These are phyloP conservation scores for Monochamus alternatus DNA, from an alignment of 2,888 invertebrate genomes.

Conservation along the genomic window DNA sequence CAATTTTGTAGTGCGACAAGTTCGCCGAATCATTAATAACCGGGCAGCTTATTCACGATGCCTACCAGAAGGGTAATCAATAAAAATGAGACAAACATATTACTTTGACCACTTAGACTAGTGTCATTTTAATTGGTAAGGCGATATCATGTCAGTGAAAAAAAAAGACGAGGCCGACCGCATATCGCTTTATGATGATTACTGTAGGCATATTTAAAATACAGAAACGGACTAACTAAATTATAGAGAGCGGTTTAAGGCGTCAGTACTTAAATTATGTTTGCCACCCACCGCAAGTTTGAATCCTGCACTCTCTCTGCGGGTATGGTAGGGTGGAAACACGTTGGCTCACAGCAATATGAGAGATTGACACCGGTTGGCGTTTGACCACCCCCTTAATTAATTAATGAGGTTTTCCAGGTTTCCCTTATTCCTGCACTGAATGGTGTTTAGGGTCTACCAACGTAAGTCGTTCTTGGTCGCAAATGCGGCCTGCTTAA, in stretches of 20 bases:
- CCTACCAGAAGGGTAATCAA: neutral
- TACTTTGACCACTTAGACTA: conserved; percentile 18
- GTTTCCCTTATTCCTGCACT: no score
- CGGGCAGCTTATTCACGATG: neutral
- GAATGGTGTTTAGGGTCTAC: no score
- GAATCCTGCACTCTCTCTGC: no score
- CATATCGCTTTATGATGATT: neutral
- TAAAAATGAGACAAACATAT: conserved; percentile 19
- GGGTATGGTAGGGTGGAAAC: no score
- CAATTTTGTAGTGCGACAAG: neutral
- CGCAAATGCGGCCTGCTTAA: no score
- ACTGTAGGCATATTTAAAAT: neutral
- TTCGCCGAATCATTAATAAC: conserved; percentile 6
- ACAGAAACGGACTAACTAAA: neutral
- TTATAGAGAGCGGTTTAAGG: neutral
- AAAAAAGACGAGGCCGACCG: neutral
- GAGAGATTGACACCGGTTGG: no score
- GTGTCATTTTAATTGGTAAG: conserved; percentile 25
- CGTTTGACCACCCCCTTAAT: no score
- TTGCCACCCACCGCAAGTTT: no score
- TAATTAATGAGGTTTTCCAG: no score
- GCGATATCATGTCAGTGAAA: conserved; percentile 4
- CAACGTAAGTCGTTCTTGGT: no score
- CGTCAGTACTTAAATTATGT: no score
- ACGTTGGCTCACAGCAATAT: no score